Percentiles rank a stretch among this genome's conserved stretches.
Evolutionary conservation across 1,140 invertebrate species (phyloP).

Genomic region (Diprion similis): DNA sequence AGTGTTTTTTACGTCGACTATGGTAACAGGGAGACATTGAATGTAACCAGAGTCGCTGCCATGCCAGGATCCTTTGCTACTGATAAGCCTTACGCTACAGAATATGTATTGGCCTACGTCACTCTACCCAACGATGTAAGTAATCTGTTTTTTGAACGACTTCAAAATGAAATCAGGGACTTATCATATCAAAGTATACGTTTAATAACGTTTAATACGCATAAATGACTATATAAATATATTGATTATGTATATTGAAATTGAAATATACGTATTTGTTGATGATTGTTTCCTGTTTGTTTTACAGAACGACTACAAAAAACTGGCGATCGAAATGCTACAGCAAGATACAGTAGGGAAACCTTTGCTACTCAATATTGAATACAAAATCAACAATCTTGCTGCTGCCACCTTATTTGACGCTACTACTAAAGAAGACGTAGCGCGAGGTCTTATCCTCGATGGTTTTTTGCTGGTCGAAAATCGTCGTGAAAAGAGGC

Average conservation of each 20-base stretch:
- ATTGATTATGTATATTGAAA: no score
- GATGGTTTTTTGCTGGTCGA: constrained; percentile 89
- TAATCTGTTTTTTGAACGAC: constrained; percentile 31
- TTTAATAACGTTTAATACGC: no score
- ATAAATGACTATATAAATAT: no score
- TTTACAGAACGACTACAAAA: constrained; percentile 75
- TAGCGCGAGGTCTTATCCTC: constrained; percentile 83
- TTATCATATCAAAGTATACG: constrained; percentile 9
- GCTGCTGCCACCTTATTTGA: constrained; percentile 78
- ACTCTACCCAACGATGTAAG: constrained; percentile 82
- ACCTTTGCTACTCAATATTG: constrained; percentile 77
- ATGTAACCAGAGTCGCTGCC: constrained; percentile 71
- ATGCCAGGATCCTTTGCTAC: constrained; percentile 80
- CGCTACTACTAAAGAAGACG: constrained; percentile 77
- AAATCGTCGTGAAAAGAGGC: constrained; percentile 78
- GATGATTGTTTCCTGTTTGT: constrained; percentile 26
- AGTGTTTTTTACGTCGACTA: constrained; percentile 94
- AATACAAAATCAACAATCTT: constrained; percentile 68
- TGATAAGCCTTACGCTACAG: constrained; percentile 83
- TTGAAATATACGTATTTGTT: constrained; percentile 2
- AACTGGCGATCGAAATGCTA: constrained; percentile 77
- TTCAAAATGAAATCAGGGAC: not conserved
- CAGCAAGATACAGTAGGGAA: constrained; percentile 71
- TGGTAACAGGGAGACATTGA: constrained; percentile 81
- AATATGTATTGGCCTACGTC: constrained; percentile 86